Conservation (phyloP, 2,888 invertebrate genomes). For the Nemotelus pantherinus region DNA sequence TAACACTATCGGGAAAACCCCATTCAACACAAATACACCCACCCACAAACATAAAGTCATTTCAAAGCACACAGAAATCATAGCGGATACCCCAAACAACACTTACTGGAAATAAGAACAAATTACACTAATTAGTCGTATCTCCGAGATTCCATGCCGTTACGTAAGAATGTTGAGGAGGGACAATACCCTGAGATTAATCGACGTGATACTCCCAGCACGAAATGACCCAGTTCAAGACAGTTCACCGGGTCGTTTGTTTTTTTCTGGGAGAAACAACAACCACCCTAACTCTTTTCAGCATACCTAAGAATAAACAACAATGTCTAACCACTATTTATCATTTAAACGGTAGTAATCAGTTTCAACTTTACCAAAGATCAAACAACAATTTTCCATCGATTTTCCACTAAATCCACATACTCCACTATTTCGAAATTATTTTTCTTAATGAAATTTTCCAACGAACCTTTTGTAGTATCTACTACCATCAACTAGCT, state of each 20-base stretch:
- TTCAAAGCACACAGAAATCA: neutral
- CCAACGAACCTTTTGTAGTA: constrained; percentile 13
- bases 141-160: neutral
- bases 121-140: neutral
- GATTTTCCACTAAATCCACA: constrained; percentile 25
- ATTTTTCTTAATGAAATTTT: neutral
- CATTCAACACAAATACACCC: too few relatives aligned
- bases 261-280: too few relatives aligned
- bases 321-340: too few relatives aligned
- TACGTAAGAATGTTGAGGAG: neutral
- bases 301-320: too few relatives aligned
- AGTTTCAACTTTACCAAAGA: constrained; percentile 6
- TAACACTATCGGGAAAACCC: too few relatives aligned
- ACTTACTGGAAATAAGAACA: neutral
- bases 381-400: constrained; percentile 36
- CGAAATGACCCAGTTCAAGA: too few relatives aligned
- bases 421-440: neutral
- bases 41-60: neutral
- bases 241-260: too few relatives aligned
- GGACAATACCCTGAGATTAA: neutral
- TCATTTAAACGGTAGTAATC: neutral
- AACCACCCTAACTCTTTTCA: too few relatives aligned
- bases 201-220: too few relatives aligned
- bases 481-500: too few relatives aligned
- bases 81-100: neutral